Conservation (phyloP, 2,113 vertebrate genomes). For the Thalassarche chlororhynchos region DNA sequence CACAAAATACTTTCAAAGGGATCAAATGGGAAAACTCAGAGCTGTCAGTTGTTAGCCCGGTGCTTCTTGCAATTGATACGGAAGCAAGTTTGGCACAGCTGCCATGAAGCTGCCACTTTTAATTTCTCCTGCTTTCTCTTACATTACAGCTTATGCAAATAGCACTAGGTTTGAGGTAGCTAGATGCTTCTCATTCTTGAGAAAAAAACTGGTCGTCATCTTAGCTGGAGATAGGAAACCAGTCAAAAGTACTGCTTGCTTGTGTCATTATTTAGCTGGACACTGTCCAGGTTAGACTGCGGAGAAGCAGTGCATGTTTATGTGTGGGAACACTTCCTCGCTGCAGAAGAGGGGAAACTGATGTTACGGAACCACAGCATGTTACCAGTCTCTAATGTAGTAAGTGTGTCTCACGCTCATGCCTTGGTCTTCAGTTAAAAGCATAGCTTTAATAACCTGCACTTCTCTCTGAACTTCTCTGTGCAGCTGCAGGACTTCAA, state of each 20-base stretch:
- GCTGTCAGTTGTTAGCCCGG: background rate
- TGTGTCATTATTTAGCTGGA: background rate
- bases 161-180: background rate
- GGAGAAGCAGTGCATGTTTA: fast-evolving
- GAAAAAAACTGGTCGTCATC: background rate
- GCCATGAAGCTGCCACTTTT: background rate
- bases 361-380: fast-evolving
- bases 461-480: background rate
- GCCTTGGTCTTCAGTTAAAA: background rate
- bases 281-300: background rate
- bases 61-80: background rate
- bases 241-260: background rate
- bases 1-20: background rate
- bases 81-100: background rate
- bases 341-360: background rate
- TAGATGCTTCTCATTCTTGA: background rate
- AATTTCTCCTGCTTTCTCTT: background rate
- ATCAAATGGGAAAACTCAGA: background rate
- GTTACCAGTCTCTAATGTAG: background rate
- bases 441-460: background rate
- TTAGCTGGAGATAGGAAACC: background rate
- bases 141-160: background rate
- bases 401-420: fast-evolving
- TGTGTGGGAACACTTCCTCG: background rate
- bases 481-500: background rate